Base-by-base conservation (phyloP, 2,888 invertebrate genomes). In the Acleris literana region DNA sequence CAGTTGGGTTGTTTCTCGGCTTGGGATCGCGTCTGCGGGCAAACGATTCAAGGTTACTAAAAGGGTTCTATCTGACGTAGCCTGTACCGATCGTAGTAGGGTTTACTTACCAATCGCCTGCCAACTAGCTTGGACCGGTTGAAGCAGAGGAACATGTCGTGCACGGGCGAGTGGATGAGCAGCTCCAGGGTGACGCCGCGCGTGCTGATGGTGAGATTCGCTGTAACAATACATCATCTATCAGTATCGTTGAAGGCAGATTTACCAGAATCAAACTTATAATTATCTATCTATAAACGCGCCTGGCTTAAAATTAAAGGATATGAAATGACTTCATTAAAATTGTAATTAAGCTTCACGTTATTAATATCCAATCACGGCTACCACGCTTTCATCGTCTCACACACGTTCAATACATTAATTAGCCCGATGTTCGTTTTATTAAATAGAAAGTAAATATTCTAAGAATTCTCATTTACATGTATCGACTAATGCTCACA, bases 121-220 rank as follows among this genome's bases (percentile, higher is more conserved):
- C 95, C 95, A 76, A 96, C 94, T 81, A 96, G 94, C 87, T 94
- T 94, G 92, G 95, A 95, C 76, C 94, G 94, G 87, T 95, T 95
- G 94, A 96, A 96, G 93, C 96, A 96, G 81, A 96, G 94, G 92
- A 94, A 96, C 93, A 95, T 94, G 85, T 94, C 94, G 80, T 94
- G 94, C 84, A 95, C 93, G 86, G 95, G 95, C 81, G 95, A 96
- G 92, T 93, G 93, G 87, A 95, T 94, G 82, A 94, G 94, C 80
- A 95, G 88, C 79, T 93, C 94, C 82, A 93, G 88, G 78, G 83
- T 89, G 87, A 93, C 92, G 82, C 93, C 93, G 79, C 93, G 93
- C 72, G 94, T 94, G 83, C 93, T 94, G 85, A 95, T 94, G 84
- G 94, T 94, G 87, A 95, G 93, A 90, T 94, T 94, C 93, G 94